Evolutionary conservation across 2,113 vertebrate genomes (phyloP), one percentile per base, ranked within the genome.

Genomic region (Calyptomena viridis): DNA sequence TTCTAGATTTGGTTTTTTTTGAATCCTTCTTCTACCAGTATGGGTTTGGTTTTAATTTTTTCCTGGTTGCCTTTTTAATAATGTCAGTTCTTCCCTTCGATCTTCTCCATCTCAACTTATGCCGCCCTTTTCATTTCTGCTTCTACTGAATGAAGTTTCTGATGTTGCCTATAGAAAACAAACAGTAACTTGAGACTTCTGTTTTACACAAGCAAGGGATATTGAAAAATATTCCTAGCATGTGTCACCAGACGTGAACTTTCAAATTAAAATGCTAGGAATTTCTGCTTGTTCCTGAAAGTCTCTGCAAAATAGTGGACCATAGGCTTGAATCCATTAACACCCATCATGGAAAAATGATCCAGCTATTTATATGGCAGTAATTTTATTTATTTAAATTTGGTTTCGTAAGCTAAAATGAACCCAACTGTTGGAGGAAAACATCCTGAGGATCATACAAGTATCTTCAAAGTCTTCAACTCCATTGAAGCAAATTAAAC

Each of bases 331-430:
- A 71, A 73, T 83, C 46, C 42, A 71, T 94, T 80, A 88, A 80
- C 42, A 84, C 33, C 50, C 42, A 33, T 73, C 25, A 20, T n/a
- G 49, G 69, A 81, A 76, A 93, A 87, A 94, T 78, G 44, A 87
- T 89, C 31, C 11, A 72, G 20, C 58, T 89, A 63, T 74, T 84
- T 94, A 63, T 77, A 35, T 87, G 49, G 74, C 59, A 80, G 37
- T 68, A 12, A 37, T 87, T 83, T 55, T 52, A 40, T 76, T 87
- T 91, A 33, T 83, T 94, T 84, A 71, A 59, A 63, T 81, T 88
- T 47, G 39, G 39, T 66, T 92, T 88, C 40, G 10, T 73, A 86
- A 88, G 69, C 52, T 92, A 94, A 86, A 96, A 90, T 78, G 42
- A 95, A 35, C 53, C 40, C 47, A 80, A 8, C 56, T 66, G 17